phyloP scores from a whole-genome alignment of 2,888 invertebrate genomes.

The Orthosia incerta region DNA sequence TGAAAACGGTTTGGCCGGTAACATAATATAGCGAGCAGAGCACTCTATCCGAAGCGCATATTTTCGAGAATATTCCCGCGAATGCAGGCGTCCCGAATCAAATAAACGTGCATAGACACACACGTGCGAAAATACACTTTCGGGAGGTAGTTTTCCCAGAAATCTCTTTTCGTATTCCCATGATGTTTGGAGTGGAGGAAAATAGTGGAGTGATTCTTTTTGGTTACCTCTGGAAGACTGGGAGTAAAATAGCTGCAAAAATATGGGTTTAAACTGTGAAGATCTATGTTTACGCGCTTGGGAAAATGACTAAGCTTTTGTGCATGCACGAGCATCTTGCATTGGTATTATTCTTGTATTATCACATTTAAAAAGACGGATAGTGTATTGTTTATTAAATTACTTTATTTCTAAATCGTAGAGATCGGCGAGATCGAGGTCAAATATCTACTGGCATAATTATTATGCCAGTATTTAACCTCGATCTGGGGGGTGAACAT shows the following conservation, averaged over 20 bases:
- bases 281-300: background rate
- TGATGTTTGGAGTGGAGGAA: conserved; percentile 29
- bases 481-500: too few relatives aligned
- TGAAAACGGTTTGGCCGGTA: too few relatives aligned
- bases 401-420: background rate
- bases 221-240: conserved; percentile 1
- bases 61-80: conserved; percentile 42
- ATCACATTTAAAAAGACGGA: background rate
- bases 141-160: conserved; percentile 34
- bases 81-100: conserved; percentile 42
- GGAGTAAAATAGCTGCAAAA: background rate
- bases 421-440: too few relatives aligned
- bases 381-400: background rate
- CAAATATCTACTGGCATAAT: too few relatives aligned
- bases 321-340: background rate
- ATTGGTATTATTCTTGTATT: background rate
- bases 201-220: conserved; percentile 33
- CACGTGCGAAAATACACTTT: conserved; percentile 53
- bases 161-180: conserved; percentile 45
- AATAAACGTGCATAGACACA: conserved; percentile 55
- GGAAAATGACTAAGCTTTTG: background rate
- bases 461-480: background rate
- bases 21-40: conserved; percentile 28
- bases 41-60: conserved; percentile 46
- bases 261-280: background rate